A percentile compares a stretch with the other conserved stretches of the same genome.
Conservation (phyloP, 2,113 vertebrate species). For the Coreoperca whiteheadi region DNA sequence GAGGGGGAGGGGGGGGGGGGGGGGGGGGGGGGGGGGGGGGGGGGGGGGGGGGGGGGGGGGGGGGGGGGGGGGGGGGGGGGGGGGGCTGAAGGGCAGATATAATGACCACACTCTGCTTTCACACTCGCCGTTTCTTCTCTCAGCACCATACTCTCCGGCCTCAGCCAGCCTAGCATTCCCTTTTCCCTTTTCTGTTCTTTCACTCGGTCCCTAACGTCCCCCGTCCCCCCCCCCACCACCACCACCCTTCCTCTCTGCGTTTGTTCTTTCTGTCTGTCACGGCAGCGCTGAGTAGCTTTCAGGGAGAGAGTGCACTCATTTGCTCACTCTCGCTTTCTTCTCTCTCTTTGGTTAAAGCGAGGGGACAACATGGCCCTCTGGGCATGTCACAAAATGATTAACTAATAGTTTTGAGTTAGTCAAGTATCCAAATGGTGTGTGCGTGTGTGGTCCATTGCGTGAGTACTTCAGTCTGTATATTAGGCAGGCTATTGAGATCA, state of each 20-base stretch:
- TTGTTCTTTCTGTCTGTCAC: conserved; percentile 71
- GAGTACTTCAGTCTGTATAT: conserved; percentile 43
- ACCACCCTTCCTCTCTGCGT: conserved; percentile 69
- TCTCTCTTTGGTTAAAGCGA: conserved; percentile 69
- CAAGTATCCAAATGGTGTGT: conserved; percentile 62
- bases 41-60: conserved; percentile 41
- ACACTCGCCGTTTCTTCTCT: conserved; percentile 87
- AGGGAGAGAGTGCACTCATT: conserved; percentile 73
- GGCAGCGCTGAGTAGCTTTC: conserved; percentile 70
- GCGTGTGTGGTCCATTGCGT: conserved; percentile 42
- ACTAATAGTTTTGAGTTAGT: conserved; percentile 76
- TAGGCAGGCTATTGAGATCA: conserved; percentile 42
- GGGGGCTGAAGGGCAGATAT: conserved; percentile 87
- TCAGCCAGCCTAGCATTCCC: conserved; percentile 82
- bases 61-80: conserved; percentile 67
- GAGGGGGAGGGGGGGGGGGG: too few relatives aligned
- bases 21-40: too few relatives aligned
- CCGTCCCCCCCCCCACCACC: background rate
- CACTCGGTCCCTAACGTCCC: conserved; percentile 54
- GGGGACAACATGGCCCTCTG: conserved; percentile 72
- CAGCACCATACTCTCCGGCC: conserved; percentile 84
- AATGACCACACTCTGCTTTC: conserved; percentile 91
- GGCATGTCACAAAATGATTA: conserved; percentile 80
- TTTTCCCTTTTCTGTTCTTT: conserved; percentile 79
- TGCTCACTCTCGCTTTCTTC: conserved; percentile 60